Evolutionary conservation across 2,113 vertebrate species (phyloP).

Genomic region (Pelvicachromis taeniatus): DNA sequence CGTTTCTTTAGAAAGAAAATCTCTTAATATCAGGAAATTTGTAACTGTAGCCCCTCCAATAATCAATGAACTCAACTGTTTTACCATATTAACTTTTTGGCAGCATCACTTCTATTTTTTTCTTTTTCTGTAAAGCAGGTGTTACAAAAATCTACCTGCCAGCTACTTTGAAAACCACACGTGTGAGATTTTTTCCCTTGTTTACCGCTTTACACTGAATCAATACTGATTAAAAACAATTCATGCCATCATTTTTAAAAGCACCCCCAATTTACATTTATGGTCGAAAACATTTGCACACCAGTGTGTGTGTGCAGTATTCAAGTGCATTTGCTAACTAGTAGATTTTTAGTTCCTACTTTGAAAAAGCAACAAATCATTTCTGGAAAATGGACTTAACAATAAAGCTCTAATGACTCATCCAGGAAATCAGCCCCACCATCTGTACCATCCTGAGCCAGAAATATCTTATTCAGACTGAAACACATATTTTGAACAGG

Average conservation of each 20-base stretch:
- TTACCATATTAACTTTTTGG: neutral
- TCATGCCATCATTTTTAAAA: neutral
- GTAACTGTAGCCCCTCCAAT: neutral
- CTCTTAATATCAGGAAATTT: neutral
- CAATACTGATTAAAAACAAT: neutral
- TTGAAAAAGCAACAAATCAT: constrained; percentile 2
- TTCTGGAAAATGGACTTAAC: neutral
- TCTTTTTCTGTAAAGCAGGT: neutral
- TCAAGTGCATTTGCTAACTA: neutral
- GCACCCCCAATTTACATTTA: neutral
- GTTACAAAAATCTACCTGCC: neutral
- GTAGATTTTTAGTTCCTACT: neutral
- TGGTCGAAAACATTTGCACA: neutral
- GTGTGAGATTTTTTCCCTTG: neutral
- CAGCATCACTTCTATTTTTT: neutral
- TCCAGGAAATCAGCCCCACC: neutral
- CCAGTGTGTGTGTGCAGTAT: neutral
- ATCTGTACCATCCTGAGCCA: neutral
- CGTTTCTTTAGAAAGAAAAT: neutral
- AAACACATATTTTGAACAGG: constrained; percentile 21
- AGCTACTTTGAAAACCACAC: neutral
- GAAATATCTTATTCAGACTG: constrained; percentile 20
- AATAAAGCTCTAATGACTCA: constrained; percentile 10
- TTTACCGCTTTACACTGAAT: neutral
- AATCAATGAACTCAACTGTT: neutral